Conservation (phyloP, 2,888 invertebrate genomes). For the Sesia apiformis region DNA sequence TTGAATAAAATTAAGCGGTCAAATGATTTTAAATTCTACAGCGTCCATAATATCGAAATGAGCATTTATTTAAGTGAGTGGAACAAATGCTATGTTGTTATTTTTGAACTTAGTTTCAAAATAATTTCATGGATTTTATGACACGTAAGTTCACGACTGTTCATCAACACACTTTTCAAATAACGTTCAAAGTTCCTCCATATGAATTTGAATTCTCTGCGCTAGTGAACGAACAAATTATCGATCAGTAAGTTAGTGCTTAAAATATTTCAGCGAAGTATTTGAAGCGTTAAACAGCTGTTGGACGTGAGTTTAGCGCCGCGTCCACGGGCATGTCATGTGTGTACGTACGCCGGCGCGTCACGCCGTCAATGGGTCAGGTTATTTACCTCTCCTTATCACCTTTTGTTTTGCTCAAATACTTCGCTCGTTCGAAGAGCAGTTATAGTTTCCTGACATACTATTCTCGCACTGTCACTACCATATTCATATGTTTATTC, state of each 20-base stretch:
- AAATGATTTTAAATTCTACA: slow-evolving; percentile 52
- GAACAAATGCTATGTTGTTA: slow-evolving; percentile 20
- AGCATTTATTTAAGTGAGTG: slow-evolving; percentile 43
- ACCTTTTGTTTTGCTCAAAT: slow-evolving; percentile 68
- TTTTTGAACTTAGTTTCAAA: too few relatives aligned
- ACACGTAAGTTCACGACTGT: too few relatives aligned
- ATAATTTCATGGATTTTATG: too few relatives aligned
- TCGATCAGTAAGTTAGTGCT: slow-evolving; percentile 19
- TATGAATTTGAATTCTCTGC: too few relatives aligned
- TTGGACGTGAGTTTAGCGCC: slow-evolving; percentile 26
- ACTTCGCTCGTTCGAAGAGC: slow-evolving; percentile 41
- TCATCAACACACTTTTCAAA: too few relatives aligned
- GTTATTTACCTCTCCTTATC: slow-evolving; percentile 72
- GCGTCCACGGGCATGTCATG: slow-evolving; percentile 11
- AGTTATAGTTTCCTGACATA: slow-evolving; percentile 29
- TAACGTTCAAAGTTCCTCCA: too few relatives aligned
- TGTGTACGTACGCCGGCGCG: slow-evolving; percentile 15
- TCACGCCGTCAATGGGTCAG: slow-evolving; percentile 66
- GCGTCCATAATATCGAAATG: slow-evolving; percentile 27
- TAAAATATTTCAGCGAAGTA: slow-evolving; percentile 48
- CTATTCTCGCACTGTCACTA: not conserved
- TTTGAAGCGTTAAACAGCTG: slow-evolving; percentile 53
- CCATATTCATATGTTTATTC: too few relatives aligned
- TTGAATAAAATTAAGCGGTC: slow-evolving; percentile 64
- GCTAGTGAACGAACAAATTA: not conserved